These are phyloP conservation scores for Euborellia annulipes DNA, from an alignment of 1,140 invertebrate genomes.

Conservation along the genomic window DNA sequence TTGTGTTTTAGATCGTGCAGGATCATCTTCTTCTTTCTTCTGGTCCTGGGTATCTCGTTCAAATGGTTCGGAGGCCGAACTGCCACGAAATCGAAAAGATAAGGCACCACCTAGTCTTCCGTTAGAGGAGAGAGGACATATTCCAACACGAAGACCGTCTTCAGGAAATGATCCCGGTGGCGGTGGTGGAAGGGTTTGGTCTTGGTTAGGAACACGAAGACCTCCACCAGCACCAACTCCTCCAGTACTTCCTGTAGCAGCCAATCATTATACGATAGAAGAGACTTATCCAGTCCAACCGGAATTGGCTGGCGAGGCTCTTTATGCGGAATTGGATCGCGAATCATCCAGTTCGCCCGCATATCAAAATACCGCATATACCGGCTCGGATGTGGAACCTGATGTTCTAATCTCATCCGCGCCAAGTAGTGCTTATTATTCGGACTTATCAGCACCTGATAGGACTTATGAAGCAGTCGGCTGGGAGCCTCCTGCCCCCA, in stretches of 20 bases:
- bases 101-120: not conserved
- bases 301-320: conserved; percentile 32
- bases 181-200: conserved; percentile 33
- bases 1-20: no score
- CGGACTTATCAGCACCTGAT: conserved; percentile 40
- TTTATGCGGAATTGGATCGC: conserved; percentile 48
- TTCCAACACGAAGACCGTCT: conserved; percentile 1
- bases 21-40: no score
- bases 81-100: no score
- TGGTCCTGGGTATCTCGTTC: no score
- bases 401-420: conserved; percentile 44
- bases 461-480: conserved; percentile 39
- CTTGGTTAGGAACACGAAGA: conserved; percentile 40
- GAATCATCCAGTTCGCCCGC: conserved; percentile 37
- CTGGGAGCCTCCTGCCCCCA: conserved; percentile 21
- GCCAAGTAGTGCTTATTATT: conserved; percentile 52
- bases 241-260: conserved; percentile 27
- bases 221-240: conserved; percentile 24
- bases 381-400: conserved; percentile 42
- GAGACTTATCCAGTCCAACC: conserved; percentile 33
- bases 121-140: conserved; percentile 2
- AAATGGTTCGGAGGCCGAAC: no score
- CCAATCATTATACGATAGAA: conserved; percentile 56
- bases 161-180: not conserved
- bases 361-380: conserved; percentile 52